These are phyloP conservation scores for Actenoides hombroni DNA, from an alignment of 2,113 vertebrate species.

Conservation along the genomic window DNA sequence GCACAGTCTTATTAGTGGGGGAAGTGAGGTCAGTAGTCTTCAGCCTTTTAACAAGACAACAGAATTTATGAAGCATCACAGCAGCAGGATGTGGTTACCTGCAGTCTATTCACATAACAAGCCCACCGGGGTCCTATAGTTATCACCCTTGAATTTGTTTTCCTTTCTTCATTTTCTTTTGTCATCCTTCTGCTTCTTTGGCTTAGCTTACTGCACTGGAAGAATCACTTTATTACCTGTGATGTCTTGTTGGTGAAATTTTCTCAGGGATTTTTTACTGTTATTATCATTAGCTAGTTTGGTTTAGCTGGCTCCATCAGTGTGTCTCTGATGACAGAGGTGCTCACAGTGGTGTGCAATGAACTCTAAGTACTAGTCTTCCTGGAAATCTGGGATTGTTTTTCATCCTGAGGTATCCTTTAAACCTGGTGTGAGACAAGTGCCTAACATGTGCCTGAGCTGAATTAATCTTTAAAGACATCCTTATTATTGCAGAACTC, in stretches of 20 bases:
- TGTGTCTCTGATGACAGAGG: conserved; percentile 52
- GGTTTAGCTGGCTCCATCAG: conserved; percentile 61
- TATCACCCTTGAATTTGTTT: conserved; percentile 77
- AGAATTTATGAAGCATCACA: conserved; percentile 86
- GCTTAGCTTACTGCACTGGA: conserved; percentile 67
- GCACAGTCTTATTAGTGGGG: conserved; percentile 75
- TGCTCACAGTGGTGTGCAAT: conserved; percentile 48
- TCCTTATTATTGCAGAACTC: background rate
- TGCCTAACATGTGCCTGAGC: background rate
- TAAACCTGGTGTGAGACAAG: background rate
- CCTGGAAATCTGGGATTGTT: conserved; percentile 75
- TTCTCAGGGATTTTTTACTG: background rate
- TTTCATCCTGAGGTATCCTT: conserved; percentile 22
- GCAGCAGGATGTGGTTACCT: conserved; percentile 83
- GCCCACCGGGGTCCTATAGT: conserved; percentile 84
- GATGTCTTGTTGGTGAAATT: conserved; percentile 53
- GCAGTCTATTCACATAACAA: conserved; percentile 87
- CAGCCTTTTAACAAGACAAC: conserved; percentile 85
- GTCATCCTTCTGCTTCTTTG: conserved; percentile 71
- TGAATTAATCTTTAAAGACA: background rate
- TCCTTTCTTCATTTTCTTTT: conserved; percentile 80
- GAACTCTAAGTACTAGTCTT: conserved; percentile 70
- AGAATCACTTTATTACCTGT: conserved; percentile 72
- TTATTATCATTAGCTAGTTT: background rate
- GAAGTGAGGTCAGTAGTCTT: conserved; percentile 85